Evolutionary conservation across 1,140 invertebrate genomes (phyloP), one percentile per base, ranked within the genome.

Genomic region (Triops cancriformis): DNA sequence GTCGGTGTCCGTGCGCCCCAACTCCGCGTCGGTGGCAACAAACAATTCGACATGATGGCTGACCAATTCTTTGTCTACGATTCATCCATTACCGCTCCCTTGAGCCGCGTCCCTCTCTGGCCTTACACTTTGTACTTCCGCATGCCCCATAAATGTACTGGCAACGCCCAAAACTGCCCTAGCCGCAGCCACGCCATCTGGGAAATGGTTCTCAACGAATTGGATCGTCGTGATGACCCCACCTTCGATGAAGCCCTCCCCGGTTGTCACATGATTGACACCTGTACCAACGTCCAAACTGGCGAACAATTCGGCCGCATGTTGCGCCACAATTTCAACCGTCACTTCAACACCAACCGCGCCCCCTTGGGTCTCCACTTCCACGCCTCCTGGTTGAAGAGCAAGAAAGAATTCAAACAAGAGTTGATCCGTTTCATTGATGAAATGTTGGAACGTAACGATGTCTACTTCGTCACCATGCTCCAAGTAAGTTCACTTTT

Each of bases 151-250:
- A 95, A 94, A 83, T 97, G 95, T 84, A 94, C 95, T 84, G 94
- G 94, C 80, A 96, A 96, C 84, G 93, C 93, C 18, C 92, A 95
- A 81, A 96, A 95, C 82, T 96, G 94, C 82, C 94, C 95, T 26
- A 94, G 92, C 37, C 87, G 93, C 82, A 94, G 92, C 80, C 94
- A 96, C 81, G 94, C 94, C 45, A 93, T 96, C 64, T 97, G 94
- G 94, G 94, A 97, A 86, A 96, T 97, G 89, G 94, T 96, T 28
- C 95, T 97, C 93, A 97, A 96, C 85, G 94, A 96, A 84, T 85
- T 97, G 80, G 94, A 97, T 86, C 89, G 94, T 84, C 89, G 95
- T 84, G 94, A 96, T 83, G 93, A 96, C 83, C 93, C 94, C 3
- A 92, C 92, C 0, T 95, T 95, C 83, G 94, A 96, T 82, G 94